Conservation (phyloP, 1,140 invertebrate species). For the Leptoteleia sp. region DNA sequence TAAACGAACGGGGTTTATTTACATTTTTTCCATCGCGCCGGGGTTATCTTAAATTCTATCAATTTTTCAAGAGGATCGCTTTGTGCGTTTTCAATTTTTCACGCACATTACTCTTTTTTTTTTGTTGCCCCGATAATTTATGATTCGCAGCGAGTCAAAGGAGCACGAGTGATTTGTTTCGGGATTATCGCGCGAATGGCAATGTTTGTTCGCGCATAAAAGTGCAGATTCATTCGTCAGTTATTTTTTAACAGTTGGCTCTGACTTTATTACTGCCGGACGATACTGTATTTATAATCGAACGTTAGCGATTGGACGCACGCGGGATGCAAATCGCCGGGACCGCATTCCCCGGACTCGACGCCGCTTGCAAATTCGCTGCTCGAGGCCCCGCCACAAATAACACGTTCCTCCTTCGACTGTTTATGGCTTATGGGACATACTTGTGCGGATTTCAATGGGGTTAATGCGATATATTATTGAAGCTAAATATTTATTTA, state of each 20-base stretch:
- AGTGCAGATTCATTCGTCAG: slow-evolving; percentile 67
- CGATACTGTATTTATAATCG: slow-evolving; percentile 58
- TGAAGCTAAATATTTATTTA: slow-evolving; percentile 47
- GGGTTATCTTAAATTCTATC: slow-evolving; percentile 67
- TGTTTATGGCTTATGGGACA: slow-evolving; percentile 41
- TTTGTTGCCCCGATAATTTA: slow-evolving; percentile 64
- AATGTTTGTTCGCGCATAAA: slow-evolving; percentile 64
- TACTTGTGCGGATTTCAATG: slow-evolving; percentile 29
- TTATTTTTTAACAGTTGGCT: slow-evolving; percentile 56
- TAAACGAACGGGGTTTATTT: slow-evolving; percentile 60
- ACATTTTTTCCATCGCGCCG: slow-evolving; percentile 58
- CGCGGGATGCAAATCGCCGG: slow-evolving; percentile 41
- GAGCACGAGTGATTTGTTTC: slow-evolving; percentile 64
- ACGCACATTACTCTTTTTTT: slow-evolving; percentile 63
- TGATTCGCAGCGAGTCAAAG: slow-evolving; percentile 61
- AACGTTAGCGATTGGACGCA: slow-evolving; percentile 35
- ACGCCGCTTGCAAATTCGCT: slow-evolving; percentile 37
- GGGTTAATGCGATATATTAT: slow-evolving; percentile 45
- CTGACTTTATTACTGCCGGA: slow-evolving; percentile 57
- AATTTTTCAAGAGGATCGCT: slow-evolving; percentile 66
- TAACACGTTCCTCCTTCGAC: slow-evolving; percentile 27
- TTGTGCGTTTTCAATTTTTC: slow-evolving; percentile 67
- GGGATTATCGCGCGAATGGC: slow-evolving; percentile 66
- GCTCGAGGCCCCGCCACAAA: slow-evolving; percentile 25
- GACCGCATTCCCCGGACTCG: slow-evolving; percentile 35